A percentile compares a stretch with the other conserved stretches of the same genome.
Evolutionary conservation across 2,797 vertebrate species (phyloP).

Genomic region (Gallinago stenura): DNA sequence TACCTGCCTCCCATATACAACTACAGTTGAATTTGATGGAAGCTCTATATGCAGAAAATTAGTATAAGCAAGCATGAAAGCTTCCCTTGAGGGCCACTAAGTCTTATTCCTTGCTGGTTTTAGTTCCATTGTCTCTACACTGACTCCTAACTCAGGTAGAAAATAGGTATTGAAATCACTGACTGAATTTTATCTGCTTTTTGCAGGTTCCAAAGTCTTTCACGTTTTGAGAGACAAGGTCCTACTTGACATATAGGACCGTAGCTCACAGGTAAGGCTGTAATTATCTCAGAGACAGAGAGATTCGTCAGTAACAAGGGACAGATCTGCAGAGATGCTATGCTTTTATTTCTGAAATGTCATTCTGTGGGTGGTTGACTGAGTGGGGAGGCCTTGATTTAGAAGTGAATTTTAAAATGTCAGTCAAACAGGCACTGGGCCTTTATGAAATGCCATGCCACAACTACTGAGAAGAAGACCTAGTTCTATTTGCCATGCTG

Average conservation of each 20-base stretch:
- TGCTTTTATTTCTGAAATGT: constrained; percentile 45
- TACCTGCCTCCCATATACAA: background rate
- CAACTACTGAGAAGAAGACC: background rate
- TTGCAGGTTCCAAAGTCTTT: background rate
- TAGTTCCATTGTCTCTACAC: background rate
- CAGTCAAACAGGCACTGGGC: background rate
- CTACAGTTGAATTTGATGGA: background rate
- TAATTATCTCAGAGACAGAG: background rate
- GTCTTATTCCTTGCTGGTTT: background rate
- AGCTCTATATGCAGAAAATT: background rate
- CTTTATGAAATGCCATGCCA: background rate
- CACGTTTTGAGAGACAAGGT: background rate
- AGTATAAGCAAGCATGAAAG: background rate
- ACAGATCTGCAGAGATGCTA: background rate
- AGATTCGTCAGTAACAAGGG: background rate
- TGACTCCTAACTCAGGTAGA: background rate
- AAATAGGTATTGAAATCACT: background rate
- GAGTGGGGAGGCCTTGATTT: background rate
- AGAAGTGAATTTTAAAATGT: background rate
- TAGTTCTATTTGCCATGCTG: background rate
- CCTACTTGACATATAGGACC: background rate
- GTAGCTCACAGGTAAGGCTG: background rate
- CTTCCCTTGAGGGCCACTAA: background rate
- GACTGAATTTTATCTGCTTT: background rate
- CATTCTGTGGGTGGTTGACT: constrained; percentile 10